Evolutionary conservation across 2,797 vertebrate genomes (phyloP).

Genomic region (Danionella dracula): DNA sequence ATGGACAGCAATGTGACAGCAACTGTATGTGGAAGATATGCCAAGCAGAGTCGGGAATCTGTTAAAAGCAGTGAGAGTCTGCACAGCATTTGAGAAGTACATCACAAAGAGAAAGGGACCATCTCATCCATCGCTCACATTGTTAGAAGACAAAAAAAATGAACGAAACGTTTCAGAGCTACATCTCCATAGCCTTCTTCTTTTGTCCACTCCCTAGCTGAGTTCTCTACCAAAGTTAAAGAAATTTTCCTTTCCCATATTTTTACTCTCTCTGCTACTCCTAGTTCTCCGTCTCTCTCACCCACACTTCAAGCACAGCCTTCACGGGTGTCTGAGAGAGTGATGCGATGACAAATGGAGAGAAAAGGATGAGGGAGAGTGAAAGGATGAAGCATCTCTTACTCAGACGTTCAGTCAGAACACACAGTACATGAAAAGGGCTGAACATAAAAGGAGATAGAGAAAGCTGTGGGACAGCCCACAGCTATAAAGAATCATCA

Average conservation of each 20-base stretch:
- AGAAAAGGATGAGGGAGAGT: constrained; percentile 18
- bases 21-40: not conserved
- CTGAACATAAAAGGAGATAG: constrained; percentile 26
- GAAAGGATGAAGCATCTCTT: constrained; percentile 43
- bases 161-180: constrained; percentile 16
- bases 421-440: constrained; percentile 25
- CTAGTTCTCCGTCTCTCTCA: constrained; percentile 5
- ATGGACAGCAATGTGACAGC: not conserved
- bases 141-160: constrained; percentile 21
- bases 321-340: constrained; percentile 44
- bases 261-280: constrained; percentile 16
- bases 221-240: constrained; percentile 5
- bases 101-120: not conserved
- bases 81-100: constrained; percentile 2
- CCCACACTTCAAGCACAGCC: constrained; percentile 15
- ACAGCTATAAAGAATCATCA: too few relatives aligned
- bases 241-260: constrained; percentile 4
- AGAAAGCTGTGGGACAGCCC: constrained; percentile 13
- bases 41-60: constrained; percentile 15
- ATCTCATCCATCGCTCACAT: constrained; percentile 7
- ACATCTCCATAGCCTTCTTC: constrained; percentile 13
- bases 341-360: constrained; percentile 41
- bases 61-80: constrained; percentile 21
- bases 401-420: constrained; percentile 54
- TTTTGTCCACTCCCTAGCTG: constrained; percentile 9